phyloP scores from a whole-genome alignment of 2,888 invertebrate genomes.

The Melikaiella ostensackeni region DNA sequence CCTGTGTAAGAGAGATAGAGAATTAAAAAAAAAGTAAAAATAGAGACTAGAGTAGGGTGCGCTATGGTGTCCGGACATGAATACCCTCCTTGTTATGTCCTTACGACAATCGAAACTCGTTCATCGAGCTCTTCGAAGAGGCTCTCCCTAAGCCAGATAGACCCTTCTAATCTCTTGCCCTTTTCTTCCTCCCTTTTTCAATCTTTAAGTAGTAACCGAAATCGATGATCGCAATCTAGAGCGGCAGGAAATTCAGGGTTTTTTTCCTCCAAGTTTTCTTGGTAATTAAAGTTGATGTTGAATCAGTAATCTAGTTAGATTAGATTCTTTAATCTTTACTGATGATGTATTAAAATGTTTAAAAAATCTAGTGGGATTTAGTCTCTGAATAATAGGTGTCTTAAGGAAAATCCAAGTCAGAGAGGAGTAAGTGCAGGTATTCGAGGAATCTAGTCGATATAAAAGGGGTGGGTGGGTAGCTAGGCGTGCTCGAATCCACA shows the following conservation, averaged over 20 bases:
- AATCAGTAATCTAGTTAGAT: not conserved
- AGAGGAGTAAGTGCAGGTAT: constrained; percentile 52
- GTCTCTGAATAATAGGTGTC: not conserved
- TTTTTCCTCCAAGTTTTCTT: not conserved
- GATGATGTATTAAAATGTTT: not conserved
- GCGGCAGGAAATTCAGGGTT: not conserved
- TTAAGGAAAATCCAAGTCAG: constrained; percentile 53
- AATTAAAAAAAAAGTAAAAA: constrained; percentile 37
- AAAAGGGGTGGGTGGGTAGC: constrained; percentile 57
- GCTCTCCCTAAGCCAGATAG: constrained; percentile 35
- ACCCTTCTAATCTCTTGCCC: constrained; percentile 39
- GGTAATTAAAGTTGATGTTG: not conserved
- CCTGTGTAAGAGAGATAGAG: constrained; percentile 17
- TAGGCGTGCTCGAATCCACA: constrained; percentile 59
- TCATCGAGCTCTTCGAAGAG: constrained; percentile 41
- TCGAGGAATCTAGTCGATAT: constrained; percentile 71
- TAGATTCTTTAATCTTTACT: not conserved
- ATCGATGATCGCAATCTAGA: constrained; percentile 15
- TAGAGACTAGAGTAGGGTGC: constrained; percentile 37
- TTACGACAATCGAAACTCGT: constrained; percentile 43
- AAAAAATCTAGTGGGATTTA: not conserved
- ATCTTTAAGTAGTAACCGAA: constrained; percentile 31
- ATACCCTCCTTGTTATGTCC: constrained; percentile 58
- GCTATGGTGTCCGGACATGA: constrained; percentile 52
- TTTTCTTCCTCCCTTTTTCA: constrained; percentile 38